Conservation (phyloP, 2,888 invertebrate species). For the Epiblema foenella region DNA sequence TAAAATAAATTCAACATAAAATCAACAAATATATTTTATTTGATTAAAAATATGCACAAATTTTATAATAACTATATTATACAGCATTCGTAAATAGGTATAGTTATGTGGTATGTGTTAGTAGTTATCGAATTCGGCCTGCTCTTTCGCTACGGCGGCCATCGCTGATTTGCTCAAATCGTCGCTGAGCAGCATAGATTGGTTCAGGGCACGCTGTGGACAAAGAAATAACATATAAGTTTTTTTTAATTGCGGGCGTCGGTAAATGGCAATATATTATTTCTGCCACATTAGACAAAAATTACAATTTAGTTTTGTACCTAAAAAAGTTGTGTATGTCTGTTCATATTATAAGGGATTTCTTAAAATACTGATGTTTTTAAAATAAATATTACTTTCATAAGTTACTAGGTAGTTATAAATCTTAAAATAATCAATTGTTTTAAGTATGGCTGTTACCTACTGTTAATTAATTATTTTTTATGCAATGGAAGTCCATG, state of each 20-base stretch:
- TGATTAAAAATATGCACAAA: conserved; percentile 4
- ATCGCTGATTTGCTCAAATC: conserved; percentile 93
- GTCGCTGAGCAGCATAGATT: conserved; percentile 95
- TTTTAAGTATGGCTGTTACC: too few relatives aligned
- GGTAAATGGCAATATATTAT: neutral
- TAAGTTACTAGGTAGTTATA: too few relatives aligned
- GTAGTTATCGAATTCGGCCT: conserved; percentile 92
- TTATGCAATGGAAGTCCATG: too few relatives aligned
- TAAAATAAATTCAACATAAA: neutral
- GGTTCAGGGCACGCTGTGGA: conserved; percentile 91
- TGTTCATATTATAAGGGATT: too few relatives aligned
- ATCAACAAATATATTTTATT: conserved; percentile 21
- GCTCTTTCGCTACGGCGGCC: conserved; percentile 89
- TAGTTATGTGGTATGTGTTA: neutral
- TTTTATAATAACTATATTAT: neutral
- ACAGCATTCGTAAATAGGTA: neutral
- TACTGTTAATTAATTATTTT: too few relatives aligned
- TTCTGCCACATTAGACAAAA: neutral
- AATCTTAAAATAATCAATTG: too few relatives aligned
- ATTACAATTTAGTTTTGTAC: neutral
- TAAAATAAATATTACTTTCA: too few relatives aligned
- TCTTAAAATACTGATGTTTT: too few relatives aligned
- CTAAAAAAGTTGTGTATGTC: too few relatives aligned
- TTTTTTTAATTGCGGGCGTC: neutral
- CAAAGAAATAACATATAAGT: conserved; percentile 45